Evolutionary conservation across 37 sponge, comb jelly and placozoan species (phyloP).

Genomic region (Tethya wilhelma): DNA sequence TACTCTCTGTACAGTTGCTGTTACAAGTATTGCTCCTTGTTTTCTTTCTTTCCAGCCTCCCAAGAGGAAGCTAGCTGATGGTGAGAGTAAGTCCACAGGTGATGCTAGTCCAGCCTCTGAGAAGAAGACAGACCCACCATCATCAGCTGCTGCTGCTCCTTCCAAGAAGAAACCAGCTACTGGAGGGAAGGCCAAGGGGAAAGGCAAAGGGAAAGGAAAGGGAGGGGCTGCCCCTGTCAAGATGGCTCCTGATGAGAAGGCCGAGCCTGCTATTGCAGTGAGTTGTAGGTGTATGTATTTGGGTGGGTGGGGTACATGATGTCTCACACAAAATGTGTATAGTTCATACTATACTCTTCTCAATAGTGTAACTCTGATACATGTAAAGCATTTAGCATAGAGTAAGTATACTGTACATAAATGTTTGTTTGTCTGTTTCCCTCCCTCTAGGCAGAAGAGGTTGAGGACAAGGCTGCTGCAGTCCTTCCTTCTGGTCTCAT

Average conservation of each 20-base stretch:
- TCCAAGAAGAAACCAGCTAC: conserved; percentile 46
- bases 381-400: too few species aligned
- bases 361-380: too few species aligned
- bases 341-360: too few species aligned
- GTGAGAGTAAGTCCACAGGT: background rate
- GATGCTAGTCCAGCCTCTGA: background rate
- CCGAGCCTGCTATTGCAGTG: conserved; percentile 66
- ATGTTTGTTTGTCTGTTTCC: background rate
- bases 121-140: conserved; percentile 4
- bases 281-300: conserved; percentile 33
- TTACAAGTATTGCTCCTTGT: too few species aligned
- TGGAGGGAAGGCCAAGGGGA: conserved; percentile 8
- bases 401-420: background rate
- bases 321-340: too few species aligned
- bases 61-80: too few species aligned
- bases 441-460: conserved; percentile 67
- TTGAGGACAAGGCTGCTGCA: conserved; percentile 72
- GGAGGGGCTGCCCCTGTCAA: conserved; percentile 36
- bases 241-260: conserved; percentile 40
- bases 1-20: too few species aligned
- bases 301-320: too few species aligned
- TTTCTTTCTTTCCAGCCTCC: too few species aligned
- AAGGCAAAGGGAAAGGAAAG: conserved; percentile 38
- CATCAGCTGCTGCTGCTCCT: background rate
- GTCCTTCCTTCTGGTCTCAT: conserved; percentile 57